These are phyloP conservation scores for Megalonaias nervosa DNA, from an alignment of 1,140 invertebrate genomes.

Conservation along the genomic window DNA sequence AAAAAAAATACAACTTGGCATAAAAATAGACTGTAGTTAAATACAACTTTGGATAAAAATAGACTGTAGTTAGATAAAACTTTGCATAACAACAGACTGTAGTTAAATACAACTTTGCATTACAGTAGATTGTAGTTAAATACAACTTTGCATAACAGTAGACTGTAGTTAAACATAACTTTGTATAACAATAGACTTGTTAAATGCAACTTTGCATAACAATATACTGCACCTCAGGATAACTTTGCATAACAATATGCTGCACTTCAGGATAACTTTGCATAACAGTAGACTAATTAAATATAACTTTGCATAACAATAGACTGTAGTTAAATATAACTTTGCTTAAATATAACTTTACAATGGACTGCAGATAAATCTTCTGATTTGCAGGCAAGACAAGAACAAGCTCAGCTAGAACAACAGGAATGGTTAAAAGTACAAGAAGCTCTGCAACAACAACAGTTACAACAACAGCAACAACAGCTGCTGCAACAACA, in stretches of 20 bases:
- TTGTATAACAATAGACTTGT: background rate
- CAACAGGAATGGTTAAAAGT: conserved; percentile 91
- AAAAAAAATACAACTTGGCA: no score
- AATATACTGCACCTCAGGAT: background rate
- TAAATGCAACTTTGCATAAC: background rate
- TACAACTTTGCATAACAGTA: no score
- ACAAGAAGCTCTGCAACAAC: conserved; percentile 77
- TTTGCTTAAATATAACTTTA: no score
- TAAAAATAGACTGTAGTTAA: background rate
- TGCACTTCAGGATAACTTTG: background rate
- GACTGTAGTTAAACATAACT: no score
- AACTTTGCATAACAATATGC: background rate
- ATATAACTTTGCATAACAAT: conserved; percentile 6
- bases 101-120: background rate
- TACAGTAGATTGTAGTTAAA: background rate
- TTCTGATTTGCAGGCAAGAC: conserved; percentile 78
- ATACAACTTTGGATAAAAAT: background rate
- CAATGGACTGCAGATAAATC: background rate
- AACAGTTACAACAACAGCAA: conserved; percentile 53
- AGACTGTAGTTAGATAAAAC: background rate
- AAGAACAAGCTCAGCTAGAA: conserved; percentile 89
- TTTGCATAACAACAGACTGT: background rate
- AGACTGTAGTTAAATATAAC: no score
- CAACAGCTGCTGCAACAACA: conserved; percentile 57
- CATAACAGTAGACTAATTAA: background rate